Base-by-base conservation (phyloP, 2,888 invertebrate species). In the Synanthedon andrenaeformis region DNA sequence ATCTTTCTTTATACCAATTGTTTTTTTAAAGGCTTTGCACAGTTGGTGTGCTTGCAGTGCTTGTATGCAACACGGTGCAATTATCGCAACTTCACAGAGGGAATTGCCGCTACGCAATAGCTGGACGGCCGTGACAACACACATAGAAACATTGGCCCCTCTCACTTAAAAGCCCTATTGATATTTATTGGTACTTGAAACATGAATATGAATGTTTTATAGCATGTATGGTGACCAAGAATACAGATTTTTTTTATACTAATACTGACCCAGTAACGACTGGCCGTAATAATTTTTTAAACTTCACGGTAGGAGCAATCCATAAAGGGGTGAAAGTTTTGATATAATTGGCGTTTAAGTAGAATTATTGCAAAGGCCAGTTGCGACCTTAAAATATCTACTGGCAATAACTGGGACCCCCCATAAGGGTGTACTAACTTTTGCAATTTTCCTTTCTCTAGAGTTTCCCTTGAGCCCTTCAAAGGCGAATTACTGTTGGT, bases 401-500 rank as follows among this genome's bases (percentile, higher is more conserved):
- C 69, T 67, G 69, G 73, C 72, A 67, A 76, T 82, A 81, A 76
- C 75, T 76, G 65, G 65, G 61, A 35, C 59, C 70, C 66, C 74
- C 78, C 82, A 79, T 83, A 79, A 80, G 81, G 79, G 77, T 76
- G 70, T 74, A 77, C 75, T 82, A 85, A 85, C 84, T 86, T 85
- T 84, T 69, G 80, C 78, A 84, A 86, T 85, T 85, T 85, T 80
- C 83, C 78, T 77, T 81, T 69, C 72, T 72, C 70, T 64, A 56
- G 64, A 66, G 66, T 67, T 74, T 75, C 82, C 69, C 79, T 64
- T 59, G 74, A 70, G 74, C 77, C 79, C 74, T 75, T 83, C 83
- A 84, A 86, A 85, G 82, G 80, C 70, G 80, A 83, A 85, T 85
- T 83, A 83, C 79, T 75, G 78, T 76, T 81, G 82, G 81, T 82